phyloP scores from a whole-genome alignment of 2,113 vertebrate species.

The Mirza zaza region DNA sequence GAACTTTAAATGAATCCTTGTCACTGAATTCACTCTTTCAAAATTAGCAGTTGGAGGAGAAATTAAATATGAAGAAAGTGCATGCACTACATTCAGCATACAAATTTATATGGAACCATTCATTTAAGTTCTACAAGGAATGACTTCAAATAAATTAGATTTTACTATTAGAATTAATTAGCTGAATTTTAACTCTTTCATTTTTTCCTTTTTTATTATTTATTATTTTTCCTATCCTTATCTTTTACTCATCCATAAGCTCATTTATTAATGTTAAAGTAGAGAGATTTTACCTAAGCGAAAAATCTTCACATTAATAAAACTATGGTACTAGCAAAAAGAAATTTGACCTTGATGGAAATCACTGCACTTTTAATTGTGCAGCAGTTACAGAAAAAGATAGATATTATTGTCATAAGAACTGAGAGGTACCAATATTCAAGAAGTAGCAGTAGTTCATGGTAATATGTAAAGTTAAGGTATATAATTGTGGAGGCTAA shows the following conservation, averaged over 20 bases:
- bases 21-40: neutral
- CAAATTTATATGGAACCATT: neutral
- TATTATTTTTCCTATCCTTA: neutral
- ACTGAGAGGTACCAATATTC: neutral
- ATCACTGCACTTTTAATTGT: neutral
- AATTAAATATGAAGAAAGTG: constrained; percentile 1
- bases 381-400: neutral
- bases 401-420: neutral
- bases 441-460: neutral
- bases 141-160: neutral
- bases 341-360: neutral
- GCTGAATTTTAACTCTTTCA: neutral
- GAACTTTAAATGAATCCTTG: neutral
- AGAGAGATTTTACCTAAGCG: neutral
- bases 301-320: neutral
- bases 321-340: neutral
- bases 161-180: neutral
- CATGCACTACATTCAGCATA: neutral
- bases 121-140: neutral
- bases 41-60: neutral
- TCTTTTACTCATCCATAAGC: neutral
- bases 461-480: neutral
- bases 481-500: neutral
- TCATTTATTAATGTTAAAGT: neutral
- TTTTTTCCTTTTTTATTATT: neutral